These are phyloP conservation scores for Chrysomela aeneicollis DNA, from an alignment of 2,888 invertebrate species.

Conservation along the genomic window DNA sequence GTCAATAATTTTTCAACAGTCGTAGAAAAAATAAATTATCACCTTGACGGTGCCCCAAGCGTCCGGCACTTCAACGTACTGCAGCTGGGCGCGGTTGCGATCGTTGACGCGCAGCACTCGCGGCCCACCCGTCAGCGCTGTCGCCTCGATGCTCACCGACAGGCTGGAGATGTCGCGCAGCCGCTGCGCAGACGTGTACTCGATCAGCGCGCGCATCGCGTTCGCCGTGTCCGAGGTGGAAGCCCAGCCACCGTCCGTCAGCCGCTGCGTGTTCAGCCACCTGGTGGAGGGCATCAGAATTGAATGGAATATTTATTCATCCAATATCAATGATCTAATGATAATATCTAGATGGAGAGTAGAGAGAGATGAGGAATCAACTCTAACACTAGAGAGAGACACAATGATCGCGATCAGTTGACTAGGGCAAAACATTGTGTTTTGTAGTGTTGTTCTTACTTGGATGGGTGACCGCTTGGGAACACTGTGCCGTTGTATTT, in stretches of 20 bases:
- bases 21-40: too few species aligned
- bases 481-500: too few species aligned
- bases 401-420: too few species aligned
- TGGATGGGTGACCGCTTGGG: too few species aligned
- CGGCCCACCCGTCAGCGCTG: slow-evolving; percentile 75
- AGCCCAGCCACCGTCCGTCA: slow-evolving; percentile 79
- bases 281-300: slow-evolving; percentile 2
- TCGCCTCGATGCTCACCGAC: slow-evolving; percentile 83
- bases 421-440: too few species aligned
- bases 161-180: slow-evolving; percentile 83
- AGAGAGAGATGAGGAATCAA: too few species aligned
- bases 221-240: slow-evolving; percentile 80
- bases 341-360: too few species aligned
- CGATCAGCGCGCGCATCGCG: slow-evolving; percentile 87
- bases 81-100: slow-evolving; percentile 80
- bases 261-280: slow-evolving; percentile 88
- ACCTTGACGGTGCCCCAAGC: slow-evolving; percentile 94
- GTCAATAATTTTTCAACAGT: too few species aligned
- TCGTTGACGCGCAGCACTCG: slow-evolving; percentile 73
- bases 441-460: too few species aligned
- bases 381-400: too few species aligned
- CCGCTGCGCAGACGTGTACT: slow-evolving; percentile 85
- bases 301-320: too few species aligned
- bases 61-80: slow-evolving; percentile 84
- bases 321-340: too few species aligned